Base-by-base conservation (phyloP, 1,140 invertebrate species). In the Doryteuthis pealeii region DNA sequence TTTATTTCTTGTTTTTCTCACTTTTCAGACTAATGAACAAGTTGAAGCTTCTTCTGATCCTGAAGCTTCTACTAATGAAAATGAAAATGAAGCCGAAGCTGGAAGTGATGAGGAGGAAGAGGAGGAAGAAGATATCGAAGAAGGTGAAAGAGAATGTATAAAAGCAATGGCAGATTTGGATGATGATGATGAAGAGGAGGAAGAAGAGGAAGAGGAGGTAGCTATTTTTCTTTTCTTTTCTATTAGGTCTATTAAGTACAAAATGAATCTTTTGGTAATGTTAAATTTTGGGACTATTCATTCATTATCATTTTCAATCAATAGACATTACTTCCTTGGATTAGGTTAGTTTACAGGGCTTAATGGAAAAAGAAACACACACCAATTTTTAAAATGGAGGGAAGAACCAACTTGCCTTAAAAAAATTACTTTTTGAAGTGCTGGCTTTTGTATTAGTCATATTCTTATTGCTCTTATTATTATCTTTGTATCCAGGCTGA, bases 91-190 rank as follows among this genome's bases (percentile, higher is more conserved):
- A 43, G 79, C 79, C 30, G 78, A 79, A 18, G 76, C 78, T 30
- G 77, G 81, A 62, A 77, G 73, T 68, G 77, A 84, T 78, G 82
- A 81, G 14, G 84, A 76, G 35, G 78, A 79, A 40, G 93, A 93
- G 62, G 89, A 89, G 12, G 82, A 84, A 45, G 84, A 81, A 49
- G 80, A 85, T 67, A 80, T 82, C 72, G 33, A 22, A 45, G 35
- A 33, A 62, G 54, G 45, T 67, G 73, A 30, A 30, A 30, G 49
- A 65, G 30, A 31, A 78, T 70, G 54, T 58, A 58, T 71, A 32
- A 35, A 30, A 67, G 40, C 10, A 45, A 22, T 26, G 74, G 71
- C 49, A n/a, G n/a, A 32, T 43, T 58, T 1, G 62, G 65, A 35
- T 71, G 65, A 32, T 58, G 66, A 31, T 65, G 65, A 6, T 73